Evolutionary conservation across 2,888 invertebrate species (phyloP).

Genomic region (Acronicta aceris): DNA sequence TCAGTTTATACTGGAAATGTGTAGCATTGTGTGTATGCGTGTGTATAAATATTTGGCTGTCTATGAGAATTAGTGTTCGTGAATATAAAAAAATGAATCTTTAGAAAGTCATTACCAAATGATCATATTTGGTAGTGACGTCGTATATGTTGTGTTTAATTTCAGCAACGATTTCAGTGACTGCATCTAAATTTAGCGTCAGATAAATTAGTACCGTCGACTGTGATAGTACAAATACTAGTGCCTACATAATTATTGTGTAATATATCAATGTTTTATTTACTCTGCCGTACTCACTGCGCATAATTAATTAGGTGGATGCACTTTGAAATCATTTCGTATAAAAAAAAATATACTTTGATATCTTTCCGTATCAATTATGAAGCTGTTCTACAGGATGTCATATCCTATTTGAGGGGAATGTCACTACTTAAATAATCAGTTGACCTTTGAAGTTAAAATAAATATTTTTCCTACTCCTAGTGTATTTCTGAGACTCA

Average conservation of each 20-base stretch:
- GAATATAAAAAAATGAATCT: neutral
- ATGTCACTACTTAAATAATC: too few species aligned
- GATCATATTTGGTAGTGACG: neutral
- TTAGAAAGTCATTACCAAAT: neutral
- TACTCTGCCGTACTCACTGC: neutral
- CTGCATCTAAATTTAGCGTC: constrained; percentile 20
- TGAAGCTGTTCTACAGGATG: too few species aligned
- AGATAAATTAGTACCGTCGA: constrained; percentile 37
- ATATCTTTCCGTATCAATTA: neutral
- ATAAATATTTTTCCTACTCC: too few species aligned
- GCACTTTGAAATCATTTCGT: too few species aligned
- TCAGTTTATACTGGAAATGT: too few species aligned
- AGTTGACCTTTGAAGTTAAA: too few species aligned
- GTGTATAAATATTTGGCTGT: too few species aligned
- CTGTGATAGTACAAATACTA: constrained; percentile 17
- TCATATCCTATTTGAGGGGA: too few species aligned
- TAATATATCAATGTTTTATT: constrained; percentile 24
- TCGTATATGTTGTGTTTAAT: constrained; percentile 4
- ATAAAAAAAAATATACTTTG: neutral
- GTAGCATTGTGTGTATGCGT: too few species aligned
- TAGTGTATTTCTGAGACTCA: too few species aligned
- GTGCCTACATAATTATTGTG: constrained; percentile 11
- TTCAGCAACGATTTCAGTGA: neutral
- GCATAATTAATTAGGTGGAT: neutral
- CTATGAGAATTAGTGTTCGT: too few species aligned